phyloP scores from a whole-genome alignment of 2,888 invertebrate genomes.

The Pegoplata infirma region DNA sequence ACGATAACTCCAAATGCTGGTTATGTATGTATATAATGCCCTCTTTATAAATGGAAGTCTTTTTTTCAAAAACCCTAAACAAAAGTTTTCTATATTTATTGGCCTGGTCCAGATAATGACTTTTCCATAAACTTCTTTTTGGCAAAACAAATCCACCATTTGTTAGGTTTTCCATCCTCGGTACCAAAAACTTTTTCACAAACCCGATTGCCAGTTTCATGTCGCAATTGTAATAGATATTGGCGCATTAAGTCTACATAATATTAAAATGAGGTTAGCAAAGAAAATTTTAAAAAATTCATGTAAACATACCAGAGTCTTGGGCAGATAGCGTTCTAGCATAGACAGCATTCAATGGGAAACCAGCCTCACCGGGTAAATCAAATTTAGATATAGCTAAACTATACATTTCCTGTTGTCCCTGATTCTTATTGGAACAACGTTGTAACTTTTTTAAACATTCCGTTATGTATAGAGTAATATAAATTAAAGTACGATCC shows the following conservation, averaged over 20 bases:
- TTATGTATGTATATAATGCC: conserved; percentile 46
- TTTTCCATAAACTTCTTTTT: conserved; percentile 99
- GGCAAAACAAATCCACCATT: conserved; percentile 99
- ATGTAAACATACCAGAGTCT: conserved; percentile 85
- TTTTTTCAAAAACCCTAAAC: conserved; percentile 1
- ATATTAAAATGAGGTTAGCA: neutral
- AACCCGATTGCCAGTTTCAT: conserved; percentile 95
- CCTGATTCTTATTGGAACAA: conserved; percentile 93
- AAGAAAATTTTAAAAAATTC: neutral
- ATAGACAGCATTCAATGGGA: conserved; percentile 97
- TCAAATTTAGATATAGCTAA: conserved; percentile 96
- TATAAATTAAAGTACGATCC: conserved; percentile 97
- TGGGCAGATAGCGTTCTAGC: conserved; percentile 87
- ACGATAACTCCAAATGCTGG: conserved; percentile 21
- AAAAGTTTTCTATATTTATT: conserved; percentile 69
- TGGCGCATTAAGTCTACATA: conserved; percentile 90
- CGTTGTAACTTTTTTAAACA: conserved; percentile 96
- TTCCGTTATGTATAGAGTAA: conserved; percentile 98
- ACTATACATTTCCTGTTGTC: conserved; percentile 96
- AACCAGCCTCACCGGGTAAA: conserved; percentile 96
- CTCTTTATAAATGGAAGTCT: conserved; percentile 46
- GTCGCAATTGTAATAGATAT: conserved; percentile 95
- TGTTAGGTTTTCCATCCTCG: conserved; percentile 96
- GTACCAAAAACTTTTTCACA: conserved; percentile 93
- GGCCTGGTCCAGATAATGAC: conserved; percentile 82